A percentile compares a stretch with the other conserved stretches of the same genome.
These are phyloP conservation scores for Lepidothrix coronata DNA, from an alignment of 2,113 vertebrate species.

Conservation along the genomic window DNA sequence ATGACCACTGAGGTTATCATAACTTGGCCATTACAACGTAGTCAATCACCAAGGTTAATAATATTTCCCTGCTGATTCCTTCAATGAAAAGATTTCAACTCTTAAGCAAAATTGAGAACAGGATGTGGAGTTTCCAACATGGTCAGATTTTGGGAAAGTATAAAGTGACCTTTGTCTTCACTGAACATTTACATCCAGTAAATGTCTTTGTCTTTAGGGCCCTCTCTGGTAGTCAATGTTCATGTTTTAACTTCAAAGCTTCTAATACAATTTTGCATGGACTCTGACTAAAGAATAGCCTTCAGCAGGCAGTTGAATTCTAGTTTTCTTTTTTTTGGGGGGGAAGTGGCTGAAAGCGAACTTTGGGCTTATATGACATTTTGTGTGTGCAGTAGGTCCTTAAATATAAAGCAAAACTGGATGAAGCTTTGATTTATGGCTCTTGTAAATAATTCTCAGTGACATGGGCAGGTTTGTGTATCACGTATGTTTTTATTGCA, in stretches of 20 bases:
- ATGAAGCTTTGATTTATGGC: conserved; percentile 6
- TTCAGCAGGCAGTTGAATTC: conserved; percentile 10
- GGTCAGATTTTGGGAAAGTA: neutral
- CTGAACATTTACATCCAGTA: conserved; percentile 21
- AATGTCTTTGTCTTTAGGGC: conserved; percentile 48
- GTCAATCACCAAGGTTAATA: neutral
- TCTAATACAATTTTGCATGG: conserved; percentile 39
- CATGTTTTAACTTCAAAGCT: conserved; percentile 35
- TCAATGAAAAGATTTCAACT: neutral
- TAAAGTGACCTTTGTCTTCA: conserved; percentile 40
- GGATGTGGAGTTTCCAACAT: neutral
- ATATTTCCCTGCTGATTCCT: neutral
- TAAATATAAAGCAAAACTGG: neutral
- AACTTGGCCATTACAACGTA: neutral
- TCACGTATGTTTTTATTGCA: conserved; percentile 15
- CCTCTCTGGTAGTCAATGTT: neutral
- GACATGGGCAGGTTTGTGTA: neutral
- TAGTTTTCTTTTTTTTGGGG: neutral
- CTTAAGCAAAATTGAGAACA: neutral
- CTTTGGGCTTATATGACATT: conserved; percentile 23
- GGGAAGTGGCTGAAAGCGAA: neutral
- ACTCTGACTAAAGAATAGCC: conserved; percentile 37
- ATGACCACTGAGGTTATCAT: neutral
- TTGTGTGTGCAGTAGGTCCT: neutral
- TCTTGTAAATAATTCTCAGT: neutral